Evolutionary conservation across 2,888 invertebrate genomes (phyloP), one percentile per base, ranked within the genome.

Genomic region (Helicoverpa assulta): DNA sequence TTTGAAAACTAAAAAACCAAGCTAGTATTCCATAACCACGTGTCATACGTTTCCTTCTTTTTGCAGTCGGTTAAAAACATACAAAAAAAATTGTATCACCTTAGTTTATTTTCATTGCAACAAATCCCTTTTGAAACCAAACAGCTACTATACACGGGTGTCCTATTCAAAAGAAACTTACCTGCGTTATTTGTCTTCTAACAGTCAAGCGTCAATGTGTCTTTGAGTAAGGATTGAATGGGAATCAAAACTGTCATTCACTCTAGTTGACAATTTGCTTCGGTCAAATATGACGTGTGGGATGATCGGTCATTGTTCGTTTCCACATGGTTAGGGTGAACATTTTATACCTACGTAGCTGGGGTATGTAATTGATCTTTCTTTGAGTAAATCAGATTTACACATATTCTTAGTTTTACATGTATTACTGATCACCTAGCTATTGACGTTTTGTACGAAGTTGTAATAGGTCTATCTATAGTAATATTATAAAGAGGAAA

Each of bases 211-310:
- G 53, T 81, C 73, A 72, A 70, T 71, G 54, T 77, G 81, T 81
- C 71, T 65, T 4, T 67, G 74, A 73, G 65, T 63, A 59, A 56
- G 74, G 78, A 73, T 14, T 65, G 65, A 75, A 75, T 70, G 21
- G 70, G 50, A 53, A 29, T 52, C 80, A 80, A 76, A 77, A 73
- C 37, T 66, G 65, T 59, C 67, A 65, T 66, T 55, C 37, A 26
- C 53, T 67, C 60, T 66, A 69, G 51, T 72, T 78, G 75, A 70
- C 81, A 78, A 81, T 80, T 80, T 78, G 80, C 61, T 80, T 50
- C 75, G 81, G 78, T 78, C 80, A 62, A 69, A 78, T 72, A 60
- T 79, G 78, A 70, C 67, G 60, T 70, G 59, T 43, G 37, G 61
- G 51, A 69, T 54, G 58, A 57, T 73, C 58, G 2, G 18, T 55